Conservation (phyloP, 2,888 invertebrate genomes). For the Automeris io region DNA sequence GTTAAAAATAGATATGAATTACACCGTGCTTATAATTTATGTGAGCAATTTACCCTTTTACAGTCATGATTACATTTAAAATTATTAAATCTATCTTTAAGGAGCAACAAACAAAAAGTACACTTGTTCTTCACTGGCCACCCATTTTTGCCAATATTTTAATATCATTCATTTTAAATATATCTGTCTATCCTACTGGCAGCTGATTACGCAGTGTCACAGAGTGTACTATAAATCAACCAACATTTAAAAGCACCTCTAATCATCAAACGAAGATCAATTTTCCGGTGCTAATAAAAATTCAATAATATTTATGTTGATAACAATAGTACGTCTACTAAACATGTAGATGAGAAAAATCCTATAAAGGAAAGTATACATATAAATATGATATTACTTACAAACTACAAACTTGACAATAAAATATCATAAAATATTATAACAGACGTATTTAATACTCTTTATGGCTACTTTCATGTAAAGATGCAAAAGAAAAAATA, state of each 20-base stretch:
- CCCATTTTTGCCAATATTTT: neutral
- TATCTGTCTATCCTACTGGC: neutral
- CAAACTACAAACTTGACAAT: constrained; percentile 4
- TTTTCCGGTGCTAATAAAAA: neutral
- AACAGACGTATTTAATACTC: constrained; percentile 19
- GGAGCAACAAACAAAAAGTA: neutral
- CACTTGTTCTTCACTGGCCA: neutral
- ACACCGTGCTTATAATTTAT: constrained; percentile 44
- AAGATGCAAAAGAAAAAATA: constrained; percentile 25
- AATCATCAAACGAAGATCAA: neutral
- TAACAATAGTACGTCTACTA: too few species aligned
- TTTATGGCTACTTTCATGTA: constrained; percentile 16
- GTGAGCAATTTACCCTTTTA: constrained; percentile 43
- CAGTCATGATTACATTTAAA: constrained; percentile 1
- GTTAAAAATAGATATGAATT: constrained; percentile 22
- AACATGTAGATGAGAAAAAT: neutral
- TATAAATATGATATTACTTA: neutral
- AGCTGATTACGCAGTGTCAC: too few species aligned
- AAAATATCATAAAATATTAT: constrained; percentile 5
- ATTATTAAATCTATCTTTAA: neutral
- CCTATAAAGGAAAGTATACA: neutral
- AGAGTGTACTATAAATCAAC: neutral
- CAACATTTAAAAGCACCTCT: neutral
- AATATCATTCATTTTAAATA: neutral
- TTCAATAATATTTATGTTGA: neutral